Evolutionary conservation across 2,113 vertebrate species (phyloP).

Genomic region (Coreoperca whiteheadi): DNA sequence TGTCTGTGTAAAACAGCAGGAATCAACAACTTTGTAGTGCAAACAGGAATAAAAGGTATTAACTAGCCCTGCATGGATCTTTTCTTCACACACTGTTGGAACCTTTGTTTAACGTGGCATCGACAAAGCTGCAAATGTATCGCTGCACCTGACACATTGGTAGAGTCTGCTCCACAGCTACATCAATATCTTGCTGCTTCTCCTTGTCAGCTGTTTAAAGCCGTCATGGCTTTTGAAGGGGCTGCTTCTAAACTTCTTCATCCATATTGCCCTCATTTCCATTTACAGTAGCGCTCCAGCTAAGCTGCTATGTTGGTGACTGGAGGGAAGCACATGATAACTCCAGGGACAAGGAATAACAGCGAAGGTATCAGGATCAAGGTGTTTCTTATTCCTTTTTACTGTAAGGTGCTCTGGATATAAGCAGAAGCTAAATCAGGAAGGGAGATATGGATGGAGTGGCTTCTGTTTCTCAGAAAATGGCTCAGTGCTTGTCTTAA

Average conservation of each 20-base stretch:
- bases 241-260: slow-evolving; percentile 55
- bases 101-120: slow-evolving; percentile 5
- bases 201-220: slow-evolving; percentile 50
- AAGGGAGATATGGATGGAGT: slow-evolving; percentile 5
- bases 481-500: slow-evolving; percentile 26
- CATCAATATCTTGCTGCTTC: slow-evolving; percentile 41
- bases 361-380: slow-evolving; percentile 13
- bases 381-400: slow-evolving; percentile 29
- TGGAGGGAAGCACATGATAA: slow-evolving; percentile 41
- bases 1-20: slow-evolving; percentile 1
- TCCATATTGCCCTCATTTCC: slow-evolving; percentile 56
- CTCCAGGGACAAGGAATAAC: slow-evolving; percentile 47
- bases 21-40: neutral
- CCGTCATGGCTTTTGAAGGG: slow-evolving; percentile 45
- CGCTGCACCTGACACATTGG: slow-evolving; percentile 31
- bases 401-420: slow-evolving; percentile 39
- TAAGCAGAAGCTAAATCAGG: slow-evolving; percentile 39
- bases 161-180: slow-evolving; percentile 28
- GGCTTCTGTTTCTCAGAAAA: slow-evolving; percentile 13
- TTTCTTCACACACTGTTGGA: slow-evolving; percentile 11
- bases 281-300: slow-evolving; percentile 54
- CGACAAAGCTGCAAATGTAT: slow-evolving; percentile 25
- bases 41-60: slow-evolving; percentile 2
- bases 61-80: slow-evolving; percentile 2
- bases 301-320: slow-evolving; percentile 44